Conservation (phyloP, 2,113 vertebrate species). For the Myotis davidii region DNA sequence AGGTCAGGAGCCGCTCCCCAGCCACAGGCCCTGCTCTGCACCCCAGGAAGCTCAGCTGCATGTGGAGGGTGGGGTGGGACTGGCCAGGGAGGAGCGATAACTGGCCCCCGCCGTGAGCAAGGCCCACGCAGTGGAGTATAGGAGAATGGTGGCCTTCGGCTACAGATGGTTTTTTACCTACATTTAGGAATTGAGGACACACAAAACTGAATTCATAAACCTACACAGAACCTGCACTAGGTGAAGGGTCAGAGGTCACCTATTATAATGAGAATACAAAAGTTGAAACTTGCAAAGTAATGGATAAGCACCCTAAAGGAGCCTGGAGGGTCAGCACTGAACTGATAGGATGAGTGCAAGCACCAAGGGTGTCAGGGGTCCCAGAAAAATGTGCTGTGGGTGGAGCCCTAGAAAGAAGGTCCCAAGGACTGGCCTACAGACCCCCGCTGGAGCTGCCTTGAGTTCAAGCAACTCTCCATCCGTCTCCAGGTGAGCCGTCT, state of each 20-base stretch:
- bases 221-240: too few relatives aligned
- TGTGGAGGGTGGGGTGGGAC: background rate
- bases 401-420: background rate
- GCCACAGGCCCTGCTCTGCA: background rate
- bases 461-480: background rate
- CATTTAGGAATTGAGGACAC: background rate
- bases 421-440: background rate
- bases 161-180: background rate
- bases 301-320: background rate
- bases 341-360: accelerated
- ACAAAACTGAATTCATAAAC: background rate
- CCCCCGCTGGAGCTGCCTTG: background rate
- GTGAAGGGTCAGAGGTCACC: background rate
- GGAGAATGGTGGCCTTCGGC: accelerated
- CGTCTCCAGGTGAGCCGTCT: too few relatives aligned
- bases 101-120: background rate
- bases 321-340: background rate
- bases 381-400: accelerated
- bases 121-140: background rate
- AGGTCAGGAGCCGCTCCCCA: background rate
- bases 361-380: accelerated
- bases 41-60: too few relatives aligned
- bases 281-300: background rate
- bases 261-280: background rate
- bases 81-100: background rate